phyloP scores from a whole-genome alignment of 2,888 invertebrate genomes.

The Agriopis marginaria region DNA sequence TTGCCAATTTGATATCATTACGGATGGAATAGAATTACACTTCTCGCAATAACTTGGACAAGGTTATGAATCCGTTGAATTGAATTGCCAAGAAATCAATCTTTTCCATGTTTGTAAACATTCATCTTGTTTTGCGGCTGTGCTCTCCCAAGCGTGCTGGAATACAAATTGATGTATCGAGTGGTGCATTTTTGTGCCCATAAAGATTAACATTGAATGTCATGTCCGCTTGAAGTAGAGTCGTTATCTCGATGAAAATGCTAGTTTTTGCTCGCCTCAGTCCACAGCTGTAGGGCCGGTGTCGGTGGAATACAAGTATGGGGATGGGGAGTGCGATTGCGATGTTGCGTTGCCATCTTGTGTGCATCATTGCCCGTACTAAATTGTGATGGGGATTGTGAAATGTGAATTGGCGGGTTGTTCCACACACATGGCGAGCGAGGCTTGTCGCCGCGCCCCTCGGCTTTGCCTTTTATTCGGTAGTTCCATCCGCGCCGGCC shows the following conservation, averaged over 20 bases:
- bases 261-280: constrained; percentile 59
- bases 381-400: constrained; percentile 64
- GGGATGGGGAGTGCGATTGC: constrained; percentile 57
- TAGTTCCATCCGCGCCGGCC: constrained; percentile 73
- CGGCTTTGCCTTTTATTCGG: constrained; percentile 67
- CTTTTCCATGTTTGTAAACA: constrained; percentile 47
- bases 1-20: constrained; percentile 71
- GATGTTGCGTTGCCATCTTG: constrained; percentile 65
- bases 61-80: constrained; percentile 50
- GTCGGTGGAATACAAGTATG: constrained; percentile 58
- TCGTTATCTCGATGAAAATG: constrained; percentile 48
- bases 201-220: constrained; percentile 34
- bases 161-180: constrained; percentile 36
- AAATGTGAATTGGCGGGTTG: constrained; percentile 64
- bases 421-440: constrained; percentile 69
- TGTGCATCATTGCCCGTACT: constrained; percentile 52
- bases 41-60: constrained; percentile 51
- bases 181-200: constrained; percentile 27
- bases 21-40: constrained; percentile 61
- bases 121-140: constrained; percentile 39
- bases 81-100: constrained; percentile 46
- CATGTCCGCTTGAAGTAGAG: constrained; percentile 29
- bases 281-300: constrained; percentile 63
- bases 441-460: constrained; percentile 67
- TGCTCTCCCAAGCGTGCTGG: constrained; percentile 30